Evolutionary conservation across 2,888 invertebrate genomes (phyloP), one percentile per base, ranked within the genome.

Genomic region (Baronia brevicornis): DNA sequence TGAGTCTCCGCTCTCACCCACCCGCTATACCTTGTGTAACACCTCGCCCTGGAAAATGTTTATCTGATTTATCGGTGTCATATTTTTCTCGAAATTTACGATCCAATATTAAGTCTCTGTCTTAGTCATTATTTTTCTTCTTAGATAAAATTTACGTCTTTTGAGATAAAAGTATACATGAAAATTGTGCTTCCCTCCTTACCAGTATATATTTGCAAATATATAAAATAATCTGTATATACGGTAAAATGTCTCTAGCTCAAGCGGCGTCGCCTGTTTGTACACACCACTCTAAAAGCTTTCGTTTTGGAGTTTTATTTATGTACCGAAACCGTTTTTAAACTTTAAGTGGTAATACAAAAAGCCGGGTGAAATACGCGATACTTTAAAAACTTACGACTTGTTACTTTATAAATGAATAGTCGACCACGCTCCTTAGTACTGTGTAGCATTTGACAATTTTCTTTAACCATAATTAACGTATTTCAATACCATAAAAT

Each of bases 261-360:
- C 53, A 58, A 56, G 58, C 53, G 54, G 43, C 50, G 38, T 41
- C 51, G 52, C 48, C 49, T 60, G 57, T 61, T 63, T 60, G 51
- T 54, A 40, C 48, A 48, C 46, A 42, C 48, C 48, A 48, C 55
- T 62, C 52, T 41, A 52, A 55, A 55, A 59, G 53, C 57, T 58
- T 53, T 58, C 44, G 50, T 42, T n/a, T 33, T 25, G 44, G 39
- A 54, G 47, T 51, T 54, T 54, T 52, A 54, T 54, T 50, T 54
- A 43, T 47, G 48, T 54, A 48, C 51, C 54, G 44, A 60, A 57
- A 64, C 51, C 42, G 48, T 43, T 52, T 60, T 58, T 48, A 46
- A 60, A 61, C 48, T 58, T 47, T 51, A 43, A 47, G 43, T 40
- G 38, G 40, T 41, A 41, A 38, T 41, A 43, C 39, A 40, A 33